Evolutionary conservation across 2,888 invertebrate species (phyloP), one percentile per base, ranked within the genome.

Genomic region (Scaptomyza parva): DNA sequence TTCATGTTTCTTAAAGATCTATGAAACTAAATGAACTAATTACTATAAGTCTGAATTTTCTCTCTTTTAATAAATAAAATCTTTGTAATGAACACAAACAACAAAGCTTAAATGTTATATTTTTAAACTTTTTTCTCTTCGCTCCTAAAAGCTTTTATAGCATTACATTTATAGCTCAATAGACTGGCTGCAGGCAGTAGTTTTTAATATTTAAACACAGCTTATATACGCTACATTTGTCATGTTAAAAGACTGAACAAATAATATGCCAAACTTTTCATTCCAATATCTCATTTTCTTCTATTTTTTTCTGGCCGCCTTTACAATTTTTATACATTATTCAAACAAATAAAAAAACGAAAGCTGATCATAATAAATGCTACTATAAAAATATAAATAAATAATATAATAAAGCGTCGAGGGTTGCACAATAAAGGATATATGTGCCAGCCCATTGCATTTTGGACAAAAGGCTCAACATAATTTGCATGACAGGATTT

Each of bases 401-500:
- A 75, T 70, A 67, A 67, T 66, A 54, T 70, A 70, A 66, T 65
- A 74, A 75, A 73, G 63, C 64, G 69, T 43, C 35, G 73, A 54
- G 41, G 59, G 44, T 37, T 53, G 57, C 18, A 61, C 60, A 75
- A 62, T 68, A 76, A 76, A 68, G 54, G 61, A 47, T 68, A 65
- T 71, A 63, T 80, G 60, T 76, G 67, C 57, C 70, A 61, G 58
- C 50, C 69, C 48, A 77, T 72, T 75, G 75, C 80, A 72, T 70
- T 37, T 70, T 37, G 66, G 65, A 83, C 75, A 80, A 77, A 81
- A 66, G 78, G 52, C 67, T 67, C 51, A 55, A 58, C 67, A 72
- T 77, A 72, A 79, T 80, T 80, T 83, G 77, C 75, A 79, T 77
- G 53, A 68, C 67, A 71, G 63, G 59, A 77, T 70, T 71, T 60